A percentile compares a stretch with the other conserved stretches of the same genome.
Evolutionary conservation across 2,113 vertebrate genomes (phyloP).

Genomic region (Salvator merianae): DNA sequence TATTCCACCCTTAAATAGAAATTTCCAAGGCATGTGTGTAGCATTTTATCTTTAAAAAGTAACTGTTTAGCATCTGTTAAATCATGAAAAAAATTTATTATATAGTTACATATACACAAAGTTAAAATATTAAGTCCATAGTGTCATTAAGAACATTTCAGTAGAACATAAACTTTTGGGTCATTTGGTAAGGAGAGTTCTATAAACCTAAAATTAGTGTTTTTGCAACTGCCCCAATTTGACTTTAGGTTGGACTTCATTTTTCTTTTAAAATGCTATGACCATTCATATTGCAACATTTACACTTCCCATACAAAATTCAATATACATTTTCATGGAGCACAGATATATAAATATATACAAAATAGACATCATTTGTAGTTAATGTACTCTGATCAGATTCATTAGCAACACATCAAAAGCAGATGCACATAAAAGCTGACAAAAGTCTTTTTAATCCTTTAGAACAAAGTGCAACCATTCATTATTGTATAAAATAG

Average conservation of each 20-base stretch:
- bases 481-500: slow-evolving; percentile 66
- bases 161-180: slow-evolving; percentile 62
- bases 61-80: slow-evolving; percentile 60
- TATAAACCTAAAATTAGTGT: slow-evolving; percentile 74
- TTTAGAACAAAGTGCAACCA: slow-evolving; percentile 65
- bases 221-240: slow-evolving; percentile 60
- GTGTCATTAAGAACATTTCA: slow-evolving; percentile 71
- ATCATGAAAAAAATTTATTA: slow-evolving; percentile 76
- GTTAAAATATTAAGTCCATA: slow-evolving; percentile 72
- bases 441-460: slow-evolving; percentile 67
- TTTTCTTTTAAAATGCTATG: slow-evolving; percentile 66
- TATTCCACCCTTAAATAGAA: background rate
- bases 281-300: slow-evolving; percentile 70
- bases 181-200: slow-evolving; percentile 66
- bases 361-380: slow-evolving; percentile 74
- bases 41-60: slow-evolving; percentile 52
- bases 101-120: slow-evolving; percentile 73
- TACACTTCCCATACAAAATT: slow-evolving; percentile 76
- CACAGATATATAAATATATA: slow-evolving; percentile 78
- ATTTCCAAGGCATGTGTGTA: background rate
- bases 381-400: slow-evolving; percentile 69
- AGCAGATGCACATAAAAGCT: slow-evolving; percentile 64
- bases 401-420: slow-evolving; percentile 69
- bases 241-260: slow-evolving; percentile 72
- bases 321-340: slow-evolving; percentile 67